Conservation (phyloP, 2,888 invertebrate genomes). For the Hirtodrosophila duncani region DNA sequence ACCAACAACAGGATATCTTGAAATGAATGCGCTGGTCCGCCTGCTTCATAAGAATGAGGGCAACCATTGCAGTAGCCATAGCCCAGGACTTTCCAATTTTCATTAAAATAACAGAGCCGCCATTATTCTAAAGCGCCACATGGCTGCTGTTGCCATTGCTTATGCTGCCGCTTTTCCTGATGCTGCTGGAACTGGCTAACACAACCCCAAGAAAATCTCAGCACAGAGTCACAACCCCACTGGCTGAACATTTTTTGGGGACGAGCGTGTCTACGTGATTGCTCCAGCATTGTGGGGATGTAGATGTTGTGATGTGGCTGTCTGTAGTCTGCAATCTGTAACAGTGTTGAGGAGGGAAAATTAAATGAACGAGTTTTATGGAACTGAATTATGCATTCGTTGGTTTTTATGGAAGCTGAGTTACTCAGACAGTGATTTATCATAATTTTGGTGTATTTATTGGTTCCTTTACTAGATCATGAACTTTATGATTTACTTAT, state of each 20-base stretch:
- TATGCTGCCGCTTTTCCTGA: constrained; percentile 29
- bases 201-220: too few species aligned
- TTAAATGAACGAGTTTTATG: too few species aligned
- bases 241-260: constrained; percentile 12
- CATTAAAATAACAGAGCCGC: constrained; percentile 74
- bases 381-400: too few species aligned
- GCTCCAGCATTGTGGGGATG: constrained; percentile 57
- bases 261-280: constrained; percentile 57
- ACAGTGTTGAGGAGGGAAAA: too few species aligned
- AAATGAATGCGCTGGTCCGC: constrained; percentile 40
- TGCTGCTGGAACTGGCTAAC: too few species aligned
- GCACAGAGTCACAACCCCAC: constrained; percentile 28
- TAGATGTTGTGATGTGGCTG: constrained; percentile 40
- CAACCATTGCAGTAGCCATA: constrained; percentile 32
- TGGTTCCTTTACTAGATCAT: too few species aligned
- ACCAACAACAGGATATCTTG: constrained; percentile 39
- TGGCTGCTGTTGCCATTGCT: constrained; percentile 42
- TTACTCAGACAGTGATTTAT: too few species aligned
- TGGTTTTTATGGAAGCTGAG: too few species aligned
- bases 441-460: too few species aligned
- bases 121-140: constrained; percentile 26
- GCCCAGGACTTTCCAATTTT: constrained; percentile 72
- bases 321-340: too few species aligned
- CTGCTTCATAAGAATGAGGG: constrained; percentile 18
- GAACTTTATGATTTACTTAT: too few species aligned